phyloP scores from a whole-genome alignment of 2,888 invertebrate genomes.

The Scaptomyza tumidula region DNA sequence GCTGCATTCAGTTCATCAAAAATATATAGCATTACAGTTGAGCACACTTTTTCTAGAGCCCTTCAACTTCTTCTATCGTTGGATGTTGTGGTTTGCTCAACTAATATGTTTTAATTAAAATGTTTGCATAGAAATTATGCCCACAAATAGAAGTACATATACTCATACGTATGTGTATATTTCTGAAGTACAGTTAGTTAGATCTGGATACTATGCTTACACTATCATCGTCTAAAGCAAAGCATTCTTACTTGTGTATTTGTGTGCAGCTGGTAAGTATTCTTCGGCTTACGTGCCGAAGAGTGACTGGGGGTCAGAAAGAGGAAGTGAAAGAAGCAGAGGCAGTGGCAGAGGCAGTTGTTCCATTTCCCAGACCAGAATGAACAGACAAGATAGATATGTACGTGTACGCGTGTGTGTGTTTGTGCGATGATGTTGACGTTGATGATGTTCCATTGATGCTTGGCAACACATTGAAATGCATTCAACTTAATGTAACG shows the following conservation, averaged over 20 bases:
- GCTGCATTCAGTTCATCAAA: background rate
- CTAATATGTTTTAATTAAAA: slow-evolving; percentile 6
- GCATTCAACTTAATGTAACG: slow-evolving; percentile 84
- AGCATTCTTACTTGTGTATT: slow-evolving; percentile 6
- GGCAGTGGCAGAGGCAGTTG: slow-evolving; percentile 52
- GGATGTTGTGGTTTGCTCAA: background rate
- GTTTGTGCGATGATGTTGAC: slow-evolving; percentile 18
- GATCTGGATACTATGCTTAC: background rate
- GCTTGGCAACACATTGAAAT: slow-evolving; percentile 82
- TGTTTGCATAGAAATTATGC: background rate
- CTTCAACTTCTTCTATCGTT: background rate
- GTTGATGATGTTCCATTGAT: slow-evolving; percentile 45
- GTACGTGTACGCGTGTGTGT: background rate
- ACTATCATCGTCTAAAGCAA: background rate
- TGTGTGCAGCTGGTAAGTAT: slow-evolving; percentile 29
- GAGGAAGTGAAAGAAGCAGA: background rate
- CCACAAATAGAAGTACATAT: background rate
- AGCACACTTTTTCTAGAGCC: background rate
- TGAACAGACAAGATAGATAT: slow-evolving; percentile 18
- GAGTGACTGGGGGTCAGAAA: slow-evolving; percentile 28
- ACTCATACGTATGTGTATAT: background rate
- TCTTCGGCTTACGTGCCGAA: slow-evolving; percentile 2
- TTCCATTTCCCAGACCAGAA: slow-evolving; percentile 61
- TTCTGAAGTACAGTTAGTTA: slow-evolving; percentile 1
- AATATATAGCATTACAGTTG: background rate